A percentile compares a stretch with the other conserved stretches of the same genome.
Evolutionary conservation across 2,797 vertebrate species (phyloP).

Genomic region (Rallus crepitans): DNA sequence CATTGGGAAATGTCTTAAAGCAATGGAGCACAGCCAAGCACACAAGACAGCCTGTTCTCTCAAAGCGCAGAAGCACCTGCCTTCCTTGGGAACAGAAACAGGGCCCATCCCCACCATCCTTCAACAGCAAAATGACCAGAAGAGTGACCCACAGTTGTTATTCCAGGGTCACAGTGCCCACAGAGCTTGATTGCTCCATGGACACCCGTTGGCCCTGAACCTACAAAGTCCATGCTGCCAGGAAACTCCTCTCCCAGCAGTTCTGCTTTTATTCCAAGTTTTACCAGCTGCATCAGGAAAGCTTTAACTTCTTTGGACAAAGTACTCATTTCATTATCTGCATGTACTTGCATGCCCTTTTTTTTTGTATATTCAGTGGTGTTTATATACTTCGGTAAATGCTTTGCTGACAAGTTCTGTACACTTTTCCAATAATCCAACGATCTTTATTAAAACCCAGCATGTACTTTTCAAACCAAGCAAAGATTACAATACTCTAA

Average conservation of each 20-base stretch:
- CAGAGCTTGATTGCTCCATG: neutral
- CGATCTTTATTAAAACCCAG: neutral
- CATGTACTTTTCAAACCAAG: neutral
- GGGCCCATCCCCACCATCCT: neutral
- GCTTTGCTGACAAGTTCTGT: neutral
- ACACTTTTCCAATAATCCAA: neutral
- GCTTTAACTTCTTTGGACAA: neutral
- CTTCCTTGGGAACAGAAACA: neutral
- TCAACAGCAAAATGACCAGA: neutral
- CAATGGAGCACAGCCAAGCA: neutral
- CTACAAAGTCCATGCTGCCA: neutral
- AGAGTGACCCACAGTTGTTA: neutral
- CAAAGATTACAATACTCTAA: neutral
- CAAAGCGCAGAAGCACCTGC: neutral
- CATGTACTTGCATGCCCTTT: neutral
- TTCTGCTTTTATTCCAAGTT: neutral
- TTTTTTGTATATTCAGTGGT: neutral
- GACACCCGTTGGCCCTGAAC: accelerated
- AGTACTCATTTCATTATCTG: neutral
- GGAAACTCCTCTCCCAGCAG: neutral
- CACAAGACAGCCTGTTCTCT: neutral
- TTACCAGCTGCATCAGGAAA: neutral
- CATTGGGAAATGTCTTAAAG: neutral
- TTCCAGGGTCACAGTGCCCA: neutral
- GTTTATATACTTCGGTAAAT: neutral